phyloP scores from a whole-genome alignment of 2,113 vertebrate genomes.

The Cepphus grylle region DNA sequence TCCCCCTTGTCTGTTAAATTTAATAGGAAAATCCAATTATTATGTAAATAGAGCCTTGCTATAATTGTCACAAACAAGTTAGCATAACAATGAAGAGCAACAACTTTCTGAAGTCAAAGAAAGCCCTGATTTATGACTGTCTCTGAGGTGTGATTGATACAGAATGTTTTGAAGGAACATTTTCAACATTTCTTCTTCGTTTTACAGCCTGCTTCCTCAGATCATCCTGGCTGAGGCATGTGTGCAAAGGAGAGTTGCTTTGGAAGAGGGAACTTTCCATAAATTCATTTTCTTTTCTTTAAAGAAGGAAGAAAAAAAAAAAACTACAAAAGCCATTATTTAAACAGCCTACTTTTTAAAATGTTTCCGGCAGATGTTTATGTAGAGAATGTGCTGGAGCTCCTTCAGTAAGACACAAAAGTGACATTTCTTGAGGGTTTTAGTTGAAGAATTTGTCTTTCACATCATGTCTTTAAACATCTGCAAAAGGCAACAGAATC shows the following conservation, averaged over 20 bases:
- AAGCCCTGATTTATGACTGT: constrained; percentile 49
- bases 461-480: constrained; percentile 76
- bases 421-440: constrained; percentile 79
- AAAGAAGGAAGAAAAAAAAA: not conserved
- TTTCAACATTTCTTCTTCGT: constrained; percentile 15
- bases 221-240: not conserved
- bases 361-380: constrained; percentile 73
- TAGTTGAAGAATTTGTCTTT: constrained; percentile 73
- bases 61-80: constrained; percentile 65
- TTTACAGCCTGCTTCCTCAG: constrained; percentile 2
- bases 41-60: constrained; percentile 62
- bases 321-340: constrained; percentile 63
- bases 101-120: constrained; percentile 55
- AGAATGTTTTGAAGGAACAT: constrained; percentile 3
- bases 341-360: constrained; percentile 60
- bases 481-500: constrained; percentile 73
- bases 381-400: constrained; percentile 55
- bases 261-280: constrained; percentile 35
- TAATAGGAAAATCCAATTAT: constrained; percentile 71
- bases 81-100: constrained; percentile 49
- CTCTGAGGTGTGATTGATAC: constrained; percentile 59
- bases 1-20: constrained; percentile 5
- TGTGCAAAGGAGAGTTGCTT: constrained; percentile 38
- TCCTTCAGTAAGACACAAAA: constrained; percentile 72
- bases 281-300: constrained; percentile 59